Evolutionary conservation across 2,797 vertebrate species (phyloP), one percentile per base, ranked within the genome.

Genomic region (Chrysocyon brachyurus): DNA sequence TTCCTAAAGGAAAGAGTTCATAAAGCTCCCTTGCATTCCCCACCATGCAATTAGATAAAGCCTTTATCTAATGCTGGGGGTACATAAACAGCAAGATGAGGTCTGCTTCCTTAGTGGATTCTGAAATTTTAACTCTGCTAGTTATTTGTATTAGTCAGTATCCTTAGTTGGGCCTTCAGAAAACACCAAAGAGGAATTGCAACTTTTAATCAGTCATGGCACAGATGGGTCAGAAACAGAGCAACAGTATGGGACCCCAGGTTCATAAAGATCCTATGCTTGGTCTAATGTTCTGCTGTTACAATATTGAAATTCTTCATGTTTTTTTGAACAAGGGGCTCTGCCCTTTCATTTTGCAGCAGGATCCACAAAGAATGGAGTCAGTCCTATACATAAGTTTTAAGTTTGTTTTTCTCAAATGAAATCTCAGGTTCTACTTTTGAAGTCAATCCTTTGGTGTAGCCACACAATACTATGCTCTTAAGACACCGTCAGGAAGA

Each of bases 171-270:
- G 12, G 4, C 40, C 26, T 90, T 57, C 28, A 79, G 63, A 66
- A 92, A 73, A 77, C 2, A 33, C 22, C 2, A 1, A 63, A 46
- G 14, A 79, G 52, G 72, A 79, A 33, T 22, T 22, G 2, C 31
- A 56, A 56, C 14, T 24, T 52, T 59, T 75, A 61, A 33, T 54
- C 40, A 40, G 40, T 40, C 21, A 46, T 28, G 21, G 54, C 7
- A 1, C 19, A 59, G 21, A 22, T 86, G 81, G 15, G 10, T 88
- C 59, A n/a, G n/a, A 61, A 54, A n/a, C 31, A 75, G 16, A 3
- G 22, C 28, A 49, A n/a, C 3, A 10, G 7, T 4, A 2, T 4
- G 56, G 36, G 1, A 2, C 0, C 52, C 57, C 1, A 5, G 3
- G 19, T 15, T 64, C n/a, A 21, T 12, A n/a, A 57, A 46, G 49